These are phyloP conservation scores for Fistularia commersonii DNA, from an alignment of 2,797 vertebrate genomes.

Conservation along the genomic window DNA sequence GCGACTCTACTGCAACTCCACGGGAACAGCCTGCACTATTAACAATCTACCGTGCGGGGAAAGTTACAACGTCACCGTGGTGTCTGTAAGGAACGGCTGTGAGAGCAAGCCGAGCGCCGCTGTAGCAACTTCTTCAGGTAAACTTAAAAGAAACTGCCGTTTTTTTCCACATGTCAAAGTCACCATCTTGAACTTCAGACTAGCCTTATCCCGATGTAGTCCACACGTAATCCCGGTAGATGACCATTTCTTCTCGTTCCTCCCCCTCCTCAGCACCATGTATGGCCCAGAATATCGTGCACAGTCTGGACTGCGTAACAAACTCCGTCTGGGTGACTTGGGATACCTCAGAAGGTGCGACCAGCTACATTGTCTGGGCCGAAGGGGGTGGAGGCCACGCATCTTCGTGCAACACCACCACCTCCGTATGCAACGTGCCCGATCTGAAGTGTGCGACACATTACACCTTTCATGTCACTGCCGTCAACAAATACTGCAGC, in stretches of 20 bases:
- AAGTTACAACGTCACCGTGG: constrained; percentile 62
- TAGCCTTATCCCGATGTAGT: not conserved
- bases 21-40: constrained; percentile 53
- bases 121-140: constrained; percentile 61
- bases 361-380: constrained; percentile 61
- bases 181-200: too few species aligned
- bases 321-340: constrained; percentile 71
- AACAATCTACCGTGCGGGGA: constrained; percentile 64
- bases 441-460: constrained; percentile 67
- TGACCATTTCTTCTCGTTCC: not conserved
- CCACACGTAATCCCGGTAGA: not conserved
- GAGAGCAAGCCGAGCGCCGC: constrained; percentile 52
- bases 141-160: not conserved
- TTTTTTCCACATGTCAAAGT: not conserved
- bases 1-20: constrained; percentile 57
- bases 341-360: constrained; percentile 56
- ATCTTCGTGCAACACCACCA: constrained; percentile 47
- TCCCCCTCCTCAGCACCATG: constrained; percentile 67
- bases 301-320: constrained; percentile 68
- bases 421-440: constrained; percentile 54
- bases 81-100: constrained; percentile 55
- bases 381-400: constrained; percentile 30
- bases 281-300: constrained; percentile 43
- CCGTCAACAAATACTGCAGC: constrained; percentile 60
- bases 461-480: constrained; percentile 66